Evolutionary conservation across 2,888 invertebrate species (phyloP).

Genomic region (Apodemia hepburni): DNA sequence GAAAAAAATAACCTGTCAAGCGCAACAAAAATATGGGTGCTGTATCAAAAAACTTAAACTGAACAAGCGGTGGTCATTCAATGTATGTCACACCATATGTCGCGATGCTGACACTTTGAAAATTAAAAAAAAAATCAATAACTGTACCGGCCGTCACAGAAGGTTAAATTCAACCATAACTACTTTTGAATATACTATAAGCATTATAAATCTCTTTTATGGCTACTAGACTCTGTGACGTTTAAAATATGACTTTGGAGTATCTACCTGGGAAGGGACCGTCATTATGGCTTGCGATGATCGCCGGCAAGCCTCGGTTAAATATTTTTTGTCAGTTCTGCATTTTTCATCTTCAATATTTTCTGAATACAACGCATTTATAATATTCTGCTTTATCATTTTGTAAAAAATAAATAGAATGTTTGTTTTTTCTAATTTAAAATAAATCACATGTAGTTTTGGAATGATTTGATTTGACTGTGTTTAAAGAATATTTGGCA

Average conservation of each 20-base stretch:
- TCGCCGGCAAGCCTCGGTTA: slow-evolving; percentile 69
- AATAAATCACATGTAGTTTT: neutral
- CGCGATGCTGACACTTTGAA: slow-evolving; percentile 49
- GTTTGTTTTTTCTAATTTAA: slow-evolving; percentile 6
- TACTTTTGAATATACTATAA: slow-evolving; percentile 63
- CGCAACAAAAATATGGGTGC: slow-evolving; percentile 11
- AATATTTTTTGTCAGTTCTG: slow-evolving; percentile 63
- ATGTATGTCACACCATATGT: slow-evolving; percentile 70
- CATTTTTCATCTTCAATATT: slow-evolving; percentile 46
- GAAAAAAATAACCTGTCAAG: slow-evolving; percentile 12
- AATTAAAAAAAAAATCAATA: slow-evolving; percentile 66
- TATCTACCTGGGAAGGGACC: slow-evolving; percentile 75
- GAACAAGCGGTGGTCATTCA: slow-evolving; percentile 55
- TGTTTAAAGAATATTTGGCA: too few relatives aligned
- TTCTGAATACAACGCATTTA: slow-evolving; percentile 50
- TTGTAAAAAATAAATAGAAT: slow-evolving; percentile 1
- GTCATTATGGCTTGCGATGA: slow-evolving; percentile 60
- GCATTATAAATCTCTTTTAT: slow-evolving; percentile 76
- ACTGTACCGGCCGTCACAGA: slow-evolving; percentile 56
- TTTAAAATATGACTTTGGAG: slow-evolving; percentile 75
- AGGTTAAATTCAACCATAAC: slow-evolving; percentile 66
- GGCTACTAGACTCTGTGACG: slow-evolving; percentile 67
- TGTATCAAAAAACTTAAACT: slow-evolving; percentile 44
- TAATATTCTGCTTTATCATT: slow-evolving; percentile 8
- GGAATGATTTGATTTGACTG: neutral